A percentile compares a stretch with the other conserved stretches of the same genome.
Conservation (phyloP, 2,797 vertebrate genomes). For the Crenichthys baileyi region DNA sequence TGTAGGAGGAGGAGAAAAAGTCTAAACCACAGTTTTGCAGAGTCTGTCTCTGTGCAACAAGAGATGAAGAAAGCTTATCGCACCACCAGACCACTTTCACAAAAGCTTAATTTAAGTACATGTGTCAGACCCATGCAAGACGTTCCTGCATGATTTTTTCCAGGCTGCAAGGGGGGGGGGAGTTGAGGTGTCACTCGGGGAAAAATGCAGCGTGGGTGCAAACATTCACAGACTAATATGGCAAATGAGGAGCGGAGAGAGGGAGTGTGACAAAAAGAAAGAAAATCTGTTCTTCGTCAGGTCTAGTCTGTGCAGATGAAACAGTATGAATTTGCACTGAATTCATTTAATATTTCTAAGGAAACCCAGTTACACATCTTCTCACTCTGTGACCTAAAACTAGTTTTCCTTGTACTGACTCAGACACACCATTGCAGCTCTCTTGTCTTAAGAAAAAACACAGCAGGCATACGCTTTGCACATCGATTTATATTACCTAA, state of each 20-base stretch:
- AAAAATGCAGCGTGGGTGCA: constrained; percentile 34
- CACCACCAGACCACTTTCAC: constrained; percentile 43
- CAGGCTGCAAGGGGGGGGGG: constrained; percentile 21
- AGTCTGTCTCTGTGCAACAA: constrained; percentile 42
- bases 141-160: constrained; percentile 19
- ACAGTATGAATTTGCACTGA: constrained; percentile 31
- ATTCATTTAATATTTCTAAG: constrained; percentile 44
- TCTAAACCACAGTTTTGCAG: constrained; percentile 65
- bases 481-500: background rate
- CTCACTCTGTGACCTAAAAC: constrained; percentile 53
- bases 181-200: constrained; percentile 26
- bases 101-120: constrained; percentile 20
- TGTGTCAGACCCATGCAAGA: constrained; percentile 28
- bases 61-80: constrained; percentile 47
- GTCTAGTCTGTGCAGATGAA: constrained; percentile 25
- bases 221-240: constrained; percentile 35
- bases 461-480: background rate
- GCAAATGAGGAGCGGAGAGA: constrained; percentile 20
- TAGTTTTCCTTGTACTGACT: constrained; percentile 44
- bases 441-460: background rate
- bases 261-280: background rate
- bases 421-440: constrained; percentile 25
- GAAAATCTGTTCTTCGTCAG: constrained; percentile 14
- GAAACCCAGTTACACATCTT: constrained; percentile 48
- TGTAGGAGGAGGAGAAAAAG: constrained; percentile 72